Evolutionary conservation across 30 jellyfish, hydroid and myxozoan species (phyloP), one percentile per base, ranked within the genome.

Genomic region (Pseudorhiza aurosa): DNA sequence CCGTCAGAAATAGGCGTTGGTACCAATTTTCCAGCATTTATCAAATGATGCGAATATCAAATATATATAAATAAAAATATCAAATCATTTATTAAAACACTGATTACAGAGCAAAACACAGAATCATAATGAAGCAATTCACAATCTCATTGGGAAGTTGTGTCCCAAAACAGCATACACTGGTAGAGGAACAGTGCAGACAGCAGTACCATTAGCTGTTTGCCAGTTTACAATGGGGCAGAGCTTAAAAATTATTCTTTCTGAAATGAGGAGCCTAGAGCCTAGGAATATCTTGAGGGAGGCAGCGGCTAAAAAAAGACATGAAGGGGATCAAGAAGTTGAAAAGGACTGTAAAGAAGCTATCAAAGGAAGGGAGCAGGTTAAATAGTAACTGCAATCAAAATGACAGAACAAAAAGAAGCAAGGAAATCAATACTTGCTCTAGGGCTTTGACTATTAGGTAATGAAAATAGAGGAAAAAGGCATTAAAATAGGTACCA

Each of bases 211-310:
- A n/a, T n/a, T n/a, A n/a, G n/a, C 37, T 15, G 11, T 50, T 51
- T 51, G 88, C 44, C 88, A 51, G 45, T 75, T 75, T 31, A 8
- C 88, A 27, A 75, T 33, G 49, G 88, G 88, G 5, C 43, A 63
- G 56, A 28, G 46, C 17, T 75, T 75, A 53, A 31, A 29, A 17
- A 29, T n/a, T 24, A 31, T 44, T 18, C 72, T 77, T 21, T 77
- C 82, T 72, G 44, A 36, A 21, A 27, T 44, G 0, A 21, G 58
- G 53, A 78, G 65, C 21, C 31, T 63, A 12, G 45, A 14, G n/a
- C 77, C 75, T 1, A 85, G 91, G 15, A 26, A n/a, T 12, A 30
- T 24, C 40, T 43, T 80, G 12, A 42, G 27, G 17, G 22, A 10
- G 43, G 22, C 43, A 19, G 72, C 63, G 30, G 36, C 40, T n/a